Evolutionary conservation across 2,797 vertebrate species (phyloP).

Genomic region (Hozukius guyotensis): DNA sequence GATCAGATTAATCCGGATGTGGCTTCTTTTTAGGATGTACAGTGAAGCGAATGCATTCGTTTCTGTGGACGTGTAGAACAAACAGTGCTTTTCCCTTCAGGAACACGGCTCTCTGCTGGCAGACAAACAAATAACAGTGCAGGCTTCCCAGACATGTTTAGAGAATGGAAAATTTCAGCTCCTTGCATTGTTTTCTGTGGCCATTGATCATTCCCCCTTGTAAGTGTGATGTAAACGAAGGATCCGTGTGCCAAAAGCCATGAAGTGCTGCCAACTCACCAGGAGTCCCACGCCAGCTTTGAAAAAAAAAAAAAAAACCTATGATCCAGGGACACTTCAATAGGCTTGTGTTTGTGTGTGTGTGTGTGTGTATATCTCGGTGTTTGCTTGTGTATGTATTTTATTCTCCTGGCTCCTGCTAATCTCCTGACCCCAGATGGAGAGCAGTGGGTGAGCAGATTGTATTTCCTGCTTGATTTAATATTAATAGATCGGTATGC

Average conservation of each 20-base stretch:
- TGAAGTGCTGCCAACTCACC: conserved; percentile 21
- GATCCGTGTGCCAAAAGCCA: background rate
- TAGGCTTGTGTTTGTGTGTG: background rate
- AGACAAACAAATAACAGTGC: conserved; percentile 15
- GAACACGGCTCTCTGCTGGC: background rate
- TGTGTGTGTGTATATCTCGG: background rate
- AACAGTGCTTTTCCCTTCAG: background rate
- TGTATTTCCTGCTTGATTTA: conserved; percentile 76
- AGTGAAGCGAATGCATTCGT: background rate
- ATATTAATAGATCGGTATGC: conserved; percentile 73
- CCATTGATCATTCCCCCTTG: background rate
- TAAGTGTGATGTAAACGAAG: conserved; percentile 25
- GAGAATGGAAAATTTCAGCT: conserved; percentile 7
- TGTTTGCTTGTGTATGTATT: conserved; percentile 22
- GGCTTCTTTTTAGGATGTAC: background rate
- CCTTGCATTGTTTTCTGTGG: conserved; percentile 28
- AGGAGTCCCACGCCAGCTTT: background rate
- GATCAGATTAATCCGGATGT: conserved; percentile 12
- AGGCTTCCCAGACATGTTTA: background rate
- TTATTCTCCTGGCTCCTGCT: conserved; percentile 35
- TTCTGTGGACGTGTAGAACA: background rate
- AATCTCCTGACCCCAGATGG: conserved; percentile 61
- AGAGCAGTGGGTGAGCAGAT: conserved; percentile 60
- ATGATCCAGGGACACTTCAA: conserved; percentile 15
- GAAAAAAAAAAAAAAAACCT: background rate